Evolutionary conservation across 2,113 vertebrate genomes (phyloP).

Genomic region (Hippocampus guttulatus): DNA sequence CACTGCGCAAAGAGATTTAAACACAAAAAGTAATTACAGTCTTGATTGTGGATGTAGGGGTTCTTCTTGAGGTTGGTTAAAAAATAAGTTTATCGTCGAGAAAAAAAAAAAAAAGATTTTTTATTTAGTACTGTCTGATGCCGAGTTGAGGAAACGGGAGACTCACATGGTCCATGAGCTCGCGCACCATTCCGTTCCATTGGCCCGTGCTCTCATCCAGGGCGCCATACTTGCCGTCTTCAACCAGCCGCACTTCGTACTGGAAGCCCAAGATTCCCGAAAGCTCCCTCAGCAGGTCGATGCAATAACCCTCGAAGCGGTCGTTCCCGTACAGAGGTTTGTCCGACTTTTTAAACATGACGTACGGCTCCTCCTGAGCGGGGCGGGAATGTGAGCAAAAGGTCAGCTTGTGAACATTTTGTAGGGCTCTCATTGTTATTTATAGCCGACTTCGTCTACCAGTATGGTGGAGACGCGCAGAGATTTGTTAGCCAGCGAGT

Average conservation of each 20-base stretch:
- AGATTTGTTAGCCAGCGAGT: constrained; percentile 92
- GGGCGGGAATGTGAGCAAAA: neutral
- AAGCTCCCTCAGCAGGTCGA: constrained; percentile 91
- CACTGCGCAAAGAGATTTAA: constrained; percentile 3
- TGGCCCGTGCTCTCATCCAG: constrained; percentile 88
- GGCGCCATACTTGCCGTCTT: constrained; percentile 91
- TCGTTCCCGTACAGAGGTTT: constrained; percentile 96
- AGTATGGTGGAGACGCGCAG: constrained; percentile 93
- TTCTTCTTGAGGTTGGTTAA: too few relatives aligned
- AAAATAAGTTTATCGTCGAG: too few relatives aligned
- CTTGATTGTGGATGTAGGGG: too few relatives aligned
- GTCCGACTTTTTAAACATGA: constrained; percentile 98
- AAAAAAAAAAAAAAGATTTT: neutral
- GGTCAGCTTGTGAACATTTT: neutral
- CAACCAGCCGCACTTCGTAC: constrained; percentile 91
- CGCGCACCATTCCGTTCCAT: constrained; percentile 98
- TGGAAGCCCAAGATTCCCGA: constrained; percentile 92
- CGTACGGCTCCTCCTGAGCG: constrained; percentile 91
- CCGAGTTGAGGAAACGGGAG: neutral
- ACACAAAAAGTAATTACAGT: neutral
- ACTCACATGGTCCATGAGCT: constrained; percentile 97
- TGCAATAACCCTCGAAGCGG: constrained; percentile 94
- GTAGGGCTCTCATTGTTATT: neutral
- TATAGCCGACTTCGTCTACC: constrained; percentile 70
- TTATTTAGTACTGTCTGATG: too few relatives aligned